A percentile compares a stretch with the other conserved stretches of the same genome.
These are phyloP conservation scores for Hyalella azteca DNA, from an alignment of 2,888 invertebrate genomes.

Conservation along the genomic window DNA sequence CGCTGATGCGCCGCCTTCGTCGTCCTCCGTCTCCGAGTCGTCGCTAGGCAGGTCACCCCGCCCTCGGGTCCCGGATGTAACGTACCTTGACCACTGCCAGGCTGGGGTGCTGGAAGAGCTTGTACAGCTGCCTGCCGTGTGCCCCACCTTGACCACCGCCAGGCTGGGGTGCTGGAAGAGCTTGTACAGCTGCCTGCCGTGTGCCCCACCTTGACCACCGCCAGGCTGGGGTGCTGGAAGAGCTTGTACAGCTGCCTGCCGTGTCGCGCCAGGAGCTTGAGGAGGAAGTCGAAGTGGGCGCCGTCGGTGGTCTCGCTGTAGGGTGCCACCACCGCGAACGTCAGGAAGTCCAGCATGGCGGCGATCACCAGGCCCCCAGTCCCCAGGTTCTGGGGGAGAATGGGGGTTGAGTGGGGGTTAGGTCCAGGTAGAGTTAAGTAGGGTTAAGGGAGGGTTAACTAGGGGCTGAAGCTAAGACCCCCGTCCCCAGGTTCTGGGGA, in stretches of 20 bases:
- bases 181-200: too few relatives aligned
- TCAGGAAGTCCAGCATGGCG: conserved; percentile 97
- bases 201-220: conserved; percentile 81
- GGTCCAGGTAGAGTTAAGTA: too few relatives aligned
- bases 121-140: too few relatives aligned
- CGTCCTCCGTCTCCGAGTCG: too few relatives aligned
- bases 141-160: conserved; percentile 85
- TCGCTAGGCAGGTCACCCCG: too few relatives aligned
- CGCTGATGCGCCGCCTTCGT: too few relatives aligned
- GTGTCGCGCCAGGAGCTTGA: conserved; percentile 91
- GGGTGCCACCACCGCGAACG: conserved; percentile 96
- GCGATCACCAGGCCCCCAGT: conserved; percentile 96
- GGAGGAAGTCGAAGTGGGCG: conserved; percentile 88
- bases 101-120: conserved; percentile 94
- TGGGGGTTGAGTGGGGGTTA: not conserved
- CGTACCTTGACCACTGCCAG: conserved; percentile 88
- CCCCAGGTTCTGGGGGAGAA: conserved; percentile 76
- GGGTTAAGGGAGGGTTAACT: too few relatives aligned
- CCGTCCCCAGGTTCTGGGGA: conserved; percentile 83
- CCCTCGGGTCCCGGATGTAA: too few relatives aligned
- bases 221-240: conserved; percentile 95
- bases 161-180: conserved; percentile 95
- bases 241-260: conserved; percentile 86
- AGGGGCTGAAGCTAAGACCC: conserved; percentile 93
- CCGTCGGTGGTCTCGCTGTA: conserved; percentile 99